These are phyloP conservation scores for Anoplius nigerrimus DNA, from an alignment of 2,888 invertebrate genomes.

Conservation along the genomic window DNA sequence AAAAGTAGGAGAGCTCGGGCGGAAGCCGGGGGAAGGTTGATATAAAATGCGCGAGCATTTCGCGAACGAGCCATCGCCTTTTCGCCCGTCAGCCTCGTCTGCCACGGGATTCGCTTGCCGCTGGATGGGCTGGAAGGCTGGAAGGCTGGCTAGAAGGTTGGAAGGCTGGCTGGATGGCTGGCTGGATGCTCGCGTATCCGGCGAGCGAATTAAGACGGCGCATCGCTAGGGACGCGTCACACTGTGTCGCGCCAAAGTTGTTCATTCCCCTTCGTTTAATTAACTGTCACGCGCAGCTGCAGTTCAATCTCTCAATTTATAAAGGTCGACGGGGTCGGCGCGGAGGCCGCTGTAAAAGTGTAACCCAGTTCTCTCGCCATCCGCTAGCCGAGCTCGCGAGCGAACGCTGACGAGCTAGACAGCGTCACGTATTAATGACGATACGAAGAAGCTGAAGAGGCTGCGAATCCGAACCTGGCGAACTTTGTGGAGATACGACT, in stretches of 20 bases:
- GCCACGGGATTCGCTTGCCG: no score
- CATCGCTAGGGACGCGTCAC: slow-evolving; percentile 18
- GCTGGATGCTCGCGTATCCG: not conserved
- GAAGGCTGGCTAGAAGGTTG: no score
- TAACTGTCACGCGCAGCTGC: slow-evolving; percentile 52
- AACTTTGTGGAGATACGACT: no score
- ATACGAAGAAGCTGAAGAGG: slow-evolving; percentile 5
- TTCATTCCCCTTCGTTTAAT: slow-evolving; percentile 44
- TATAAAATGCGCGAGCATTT: not conserved
- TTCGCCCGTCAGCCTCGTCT: not conserved
- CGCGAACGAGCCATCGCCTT: not conserved
- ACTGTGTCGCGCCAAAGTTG: slow-evolving; percentile 32
- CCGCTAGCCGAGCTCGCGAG: slow-evolving; percentile 20
- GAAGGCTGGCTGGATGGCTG: no score
- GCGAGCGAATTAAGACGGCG: slow-evolving; percentile 33
- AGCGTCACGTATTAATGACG: slow-evolving; percentile 27
- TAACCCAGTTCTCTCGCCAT: slow-evolving; percentile 19
- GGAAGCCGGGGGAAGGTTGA: not conserved
- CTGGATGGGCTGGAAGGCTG: no score
- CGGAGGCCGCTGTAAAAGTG: slow-evolving; percentile 30
- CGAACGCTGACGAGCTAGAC: slow-evolving; percentile 19
- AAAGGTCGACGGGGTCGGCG: slow-evolving; percentile 19
- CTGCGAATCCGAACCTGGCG: not conserved
- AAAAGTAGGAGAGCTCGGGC: not conserved
- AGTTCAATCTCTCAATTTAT: slow-evolving; percentile 48